Base-by-base conservation (phyloP, 2,797 vertebrate genomes). In the Lutjanus argentimaculatus region DNA sequence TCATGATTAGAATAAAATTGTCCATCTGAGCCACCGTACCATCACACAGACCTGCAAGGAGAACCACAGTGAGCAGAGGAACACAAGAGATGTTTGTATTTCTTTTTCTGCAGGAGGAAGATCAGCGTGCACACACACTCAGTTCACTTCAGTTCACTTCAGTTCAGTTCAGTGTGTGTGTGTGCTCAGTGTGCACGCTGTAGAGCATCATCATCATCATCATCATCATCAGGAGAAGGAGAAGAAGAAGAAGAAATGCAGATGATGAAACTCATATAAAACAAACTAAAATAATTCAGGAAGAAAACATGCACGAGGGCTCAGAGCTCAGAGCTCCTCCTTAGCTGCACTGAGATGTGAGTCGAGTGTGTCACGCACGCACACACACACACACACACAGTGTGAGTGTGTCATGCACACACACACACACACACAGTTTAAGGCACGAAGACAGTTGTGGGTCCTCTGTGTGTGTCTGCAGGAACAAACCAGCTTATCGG, bases 311-410 rank as follows among this genome's bases (percentile, higher is more conserved):
- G 65, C 79, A 79, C 71, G 30, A 36, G 30, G 30, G 30, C 30
- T 36, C 30, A 36, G 30, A 36, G 30, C 30, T 36, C 30, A 36
- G 30, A 36, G 30, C 30, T 36, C 30, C 30, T 36, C 30, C 78
- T 89, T 90, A 95, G 95, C 94, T 94, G 94, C 94, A 88, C 94
- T 89, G 87, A 91, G 89, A 89, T 90, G 83, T 85, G 67, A 48
- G 77, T 51, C 78, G 85, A 77, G 89, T 80, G 83, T 85, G 87
- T 88, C 71, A 10, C 70, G 77, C 83, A 85, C 89, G 86, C 84
- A 36, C 30, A 36, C 30, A 36, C 30, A 36, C 30, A 36, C 30
- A 36, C 30, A 36, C 30, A 36, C 30, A 36, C 25, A 25, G 25
- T 25, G 25, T 25, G 25, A 25, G 25, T 25, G 25, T 25, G 25